Evolutionary conservation across 2,113 vertebrate species (phyloP).

Genomic region (Ptilonorhynchus violaceus): DNA sequence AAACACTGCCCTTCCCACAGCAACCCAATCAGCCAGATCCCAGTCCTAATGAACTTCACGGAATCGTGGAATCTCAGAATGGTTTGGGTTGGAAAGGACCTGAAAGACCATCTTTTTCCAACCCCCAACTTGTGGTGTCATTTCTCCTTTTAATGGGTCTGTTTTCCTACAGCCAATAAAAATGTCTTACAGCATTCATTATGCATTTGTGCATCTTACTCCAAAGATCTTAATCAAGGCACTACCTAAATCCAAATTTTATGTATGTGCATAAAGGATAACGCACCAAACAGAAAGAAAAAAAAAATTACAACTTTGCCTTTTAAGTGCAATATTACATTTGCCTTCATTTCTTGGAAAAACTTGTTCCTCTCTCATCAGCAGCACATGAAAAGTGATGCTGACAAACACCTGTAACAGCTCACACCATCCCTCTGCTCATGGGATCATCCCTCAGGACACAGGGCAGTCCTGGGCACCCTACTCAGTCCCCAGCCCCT

Average conservation of each 20-base stretch:
- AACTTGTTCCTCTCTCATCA: not conserved
- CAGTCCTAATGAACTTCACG: accelerated
- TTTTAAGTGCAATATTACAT: not conserved
- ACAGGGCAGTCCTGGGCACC: not conserved
- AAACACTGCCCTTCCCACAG: not conserved
- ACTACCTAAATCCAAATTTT: not conserved
- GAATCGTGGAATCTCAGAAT: not conserved
- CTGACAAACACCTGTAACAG: not conserved
- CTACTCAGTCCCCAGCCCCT: not conserved
- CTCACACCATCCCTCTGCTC: not conserved
- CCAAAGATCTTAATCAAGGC: not conserved
- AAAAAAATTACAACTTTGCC: not conserved
- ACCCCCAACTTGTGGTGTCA: too few relatives aligned
- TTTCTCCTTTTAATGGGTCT: not conserved
- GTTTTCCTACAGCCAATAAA: not conserved
- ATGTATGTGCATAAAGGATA: not conserved
- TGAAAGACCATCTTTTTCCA: too few relatives aligned
- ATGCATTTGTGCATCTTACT: not conserved
- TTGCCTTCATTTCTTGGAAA: not conserved
- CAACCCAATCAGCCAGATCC: not conserved
- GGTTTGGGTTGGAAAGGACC: not conserved
- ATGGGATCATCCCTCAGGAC: accelerated
- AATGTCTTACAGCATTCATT: too few relatives aligned
- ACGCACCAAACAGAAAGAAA: not conserved
- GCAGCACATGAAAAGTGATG: not conserved